Conservation (phyloP, 1,140 invertebrate species). For the Drosophila sechellia region DNA sequence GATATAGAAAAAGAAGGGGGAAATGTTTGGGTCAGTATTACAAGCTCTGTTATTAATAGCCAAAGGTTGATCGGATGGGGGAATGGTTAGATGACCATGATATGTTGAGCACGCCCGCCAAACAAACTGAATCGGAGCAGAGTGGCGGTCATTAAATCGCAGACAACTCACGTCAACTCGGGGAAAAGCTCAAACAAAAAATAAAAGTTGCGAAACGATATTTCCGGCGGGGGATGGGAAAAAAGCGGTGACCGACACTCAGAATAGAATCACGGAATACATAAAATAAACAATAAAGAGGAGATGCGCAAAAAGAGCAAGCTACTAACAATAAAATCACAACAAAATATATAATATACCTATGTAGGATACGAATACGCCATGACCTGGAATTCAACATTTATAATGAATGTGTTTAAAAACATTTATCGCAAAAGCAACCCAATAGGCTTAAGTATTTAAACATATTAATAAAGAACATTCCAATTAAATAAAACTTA, state of each 20-base stretch:
- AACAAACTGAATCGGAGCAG: slow-evolving; percentile 52
- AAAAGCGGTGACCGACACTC: slow-evolving; percentile 31
- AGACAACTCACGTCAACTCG: slow-evolving; percentile 46
- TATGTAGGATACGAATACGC: background rate
- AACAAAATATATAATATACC: slow-evolving; percentile 1
- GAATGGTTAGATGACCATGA: slow-evolving; percentile 39
- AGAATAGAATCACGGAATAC: slow-evolving; percentile 42
- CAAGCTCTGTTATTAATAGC: slow-evolving; percentile 36
- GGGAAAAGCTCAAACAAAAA: slow-evolving; percentile 40
- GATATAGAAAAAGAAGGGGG: slow-evolving; percentile 55
- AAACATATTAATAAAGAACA: too few species aligned
- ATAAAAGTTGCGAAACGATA: slow-evolving; percentile 66
- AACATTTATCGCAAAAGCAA: background rate
- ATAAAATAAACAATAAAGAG: slow-evolving; percentile 63
- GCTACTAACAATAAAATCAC: slow-evolving; percentile 30
- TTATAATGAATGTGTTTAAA: background rate
- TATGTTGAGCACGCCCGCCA: slow-evolving; percentile 13
- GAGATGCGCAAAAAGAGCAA: slow-evolving; percentile 40
- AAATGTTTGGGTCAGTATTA: slow-evolving; percentile 50
- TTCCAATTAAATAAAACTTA: too few species aligned
- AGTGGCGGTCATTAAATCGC: slow-evolving; percentile 54
- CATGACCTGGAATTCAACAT: background rate
- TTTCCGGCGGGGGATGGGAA: slow-evolving; percentile 50
- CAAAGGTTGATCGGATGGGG: slow-evolving; percentile 44
- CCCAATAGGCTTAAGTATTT: background rate